Conservation (phyloP, 1,140 invertebrate species). For the Ostrea denselamellosa region DNA sequence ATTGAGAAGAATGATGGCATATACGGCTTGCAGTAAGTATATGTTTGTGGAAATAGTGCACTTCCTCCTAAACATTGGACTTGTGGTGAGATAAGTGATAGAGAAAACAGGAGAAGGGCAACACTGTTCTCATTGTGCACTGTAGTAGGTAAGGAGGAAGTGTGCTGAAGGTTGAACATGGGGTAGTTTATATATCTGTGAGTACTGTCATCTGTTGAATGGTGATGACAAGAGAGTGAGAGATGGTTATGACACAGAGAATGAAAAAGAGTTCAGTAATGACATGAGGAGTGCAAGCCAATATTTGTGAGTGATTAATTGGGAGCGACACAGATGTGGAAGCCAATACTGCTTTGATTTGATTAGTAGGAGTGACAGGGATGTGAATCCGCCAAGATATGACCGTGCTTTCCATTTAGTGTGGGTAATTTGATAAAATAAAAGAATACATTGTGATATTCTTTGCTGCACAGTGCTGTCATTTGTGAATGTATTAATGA, state of each 20-base stretch:
- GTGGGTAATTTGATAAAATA: too few relatives aligned
- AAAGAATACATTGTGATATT: too few relatives aligned
- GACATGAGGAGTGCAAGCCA: neutral
- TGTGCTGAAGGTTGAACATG: neutral
- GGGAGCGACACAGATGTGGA: too few relatives aligned
- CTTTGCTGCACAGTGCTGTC: too few relatives aligned
- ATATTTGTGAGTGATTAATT: too few relatives aligned
- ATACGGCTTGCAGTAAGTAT: neutral
- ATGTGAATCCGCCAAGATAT: too few relatives aligned
- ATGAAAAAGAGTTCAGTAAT: neutral
- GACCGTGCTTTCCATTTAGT: too few relatives aligned
- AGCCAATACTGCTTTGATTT: too few relatives aligned
- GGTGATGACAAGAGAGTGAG: neutral
- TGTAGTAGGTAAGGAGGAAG: neutral
- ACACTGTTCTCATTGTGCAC: neutral
- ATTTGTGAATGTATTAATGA: too few relatives aligned
- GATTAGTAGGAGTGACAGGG: too few relatives aligned
- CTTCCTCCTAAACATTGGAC: too few relatives aligned
- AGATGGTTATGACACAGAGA: neutral
- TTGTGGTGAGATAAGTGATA: neutral
- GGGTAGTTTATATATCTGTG: neutral
- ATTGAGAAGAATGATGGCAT: neutral
- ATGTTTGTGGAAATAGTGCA: too few relatives aligned
- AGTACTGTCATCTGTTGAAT: neutral
- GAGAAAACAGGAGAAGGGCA: neutral